Evolutionary conservation across 2,797 vertebrate species (phyloP).

Genomic region (Coendou prehensilis): DNA sequence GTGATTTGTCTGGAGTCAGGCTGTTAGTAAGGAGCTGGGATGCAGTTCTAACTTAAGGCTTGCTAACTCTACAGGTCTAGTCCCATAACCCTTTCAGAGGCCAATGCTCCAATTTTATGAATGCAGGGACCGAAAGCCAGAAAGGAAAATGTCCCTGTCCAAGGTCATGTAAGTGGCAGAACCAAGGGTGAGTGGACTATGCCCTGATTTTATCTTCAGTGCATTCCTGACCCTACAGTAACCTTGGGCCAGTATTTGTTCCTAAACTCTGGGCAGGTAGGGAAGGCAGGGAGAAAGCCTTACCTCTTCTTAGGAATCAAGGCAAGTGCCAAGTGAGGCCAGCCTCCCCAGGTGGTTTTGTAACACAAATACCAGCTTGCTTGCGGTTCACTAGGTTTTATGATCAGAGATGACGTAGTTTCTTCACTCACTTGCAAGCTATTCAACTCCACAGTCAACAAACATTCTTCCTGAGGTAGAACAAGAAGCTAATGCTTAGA

Average conservation of each 20-base stretch:
- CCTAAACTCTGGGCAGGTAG: constrained; percentile 30
- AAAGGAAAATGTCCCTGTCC: neutral
- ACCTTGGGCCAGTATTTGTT: constrained; percentile 47
- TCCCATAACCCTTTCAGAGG: neutral
- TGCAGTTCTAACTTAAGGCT: neutral
- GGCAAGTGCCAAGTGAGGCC: constrained; percentile 48
- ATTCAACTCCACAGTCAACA: constrained; percentile 35
- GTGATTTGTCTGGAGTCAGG: neutral
- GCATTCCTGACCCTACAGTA: constrained; percentile 53
- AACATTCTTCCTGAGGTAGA: constrained; percentile 41
- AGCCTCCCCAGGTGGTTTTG: constrained; percentile 63
- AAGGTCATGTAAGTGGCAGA: neutral
- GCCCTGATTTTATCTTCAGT: constrained; percentile 57
- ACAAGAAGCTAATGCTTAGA: constrained; percentile 36
- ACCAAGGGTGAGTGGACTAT: constrained; percentile 8
- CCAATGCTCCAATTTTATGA: neutral
- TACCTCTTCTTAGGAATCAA: constrained; percentile 54
- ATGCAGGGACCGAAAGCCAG: neutral
- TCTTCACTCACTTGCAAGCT: constrained; percentile 70
- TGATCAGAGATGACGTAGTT: constrained; percentile 75
- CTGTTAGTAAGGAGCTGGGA: neutral
- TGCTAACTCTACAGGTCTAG: neutral
- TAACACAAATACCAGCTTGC: constrained; percentile 70
- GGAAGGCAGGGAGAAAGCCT: constrained; percentile 38
- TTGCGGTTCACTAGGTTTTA: constrained; percentile 81